Conservation (phyloP, 2,888 invertebrate species). For the Catocala fraxini region DNA sequence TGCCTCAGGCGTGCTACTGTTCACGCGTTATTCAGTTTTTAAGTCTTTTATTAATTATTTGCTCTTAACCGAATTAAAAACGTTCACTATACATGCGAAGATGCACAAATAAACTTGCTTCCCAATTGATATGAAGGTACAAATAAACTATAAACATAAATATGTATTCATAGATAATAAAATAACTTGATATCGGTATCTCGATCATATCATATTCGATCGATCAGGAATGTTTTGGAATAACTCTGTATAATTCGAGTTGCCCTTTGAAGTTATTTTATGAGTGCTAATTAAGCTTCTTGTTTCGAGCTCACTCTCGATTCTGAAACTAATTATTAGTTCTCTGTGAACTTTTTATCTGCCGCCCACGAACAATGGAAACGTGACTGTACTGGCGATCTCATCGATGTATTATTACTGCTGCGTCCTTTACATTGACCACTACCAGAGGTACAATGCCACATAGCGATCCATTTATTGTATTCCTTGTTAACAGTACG, state of each 20-base stretch:
- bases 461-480: slow-evolving; percentile 35
- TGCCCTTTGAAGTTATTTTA: slow-evolving; percentile 61
- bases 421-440: slow-evolving; percentile 53
- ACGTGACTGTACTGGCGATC: slow-evolving; percentile 84
- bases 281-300: slow-evolving; percentile 82
- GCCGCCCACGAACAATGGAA: slow-evolving; percentile 81
- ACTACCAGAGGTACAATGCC: slow-evolving; percentile 36
- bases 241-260: slow-evolving; percentile 21
- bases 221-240: slow-evolving; percentile 14
- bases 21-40: too few relatives aligned
- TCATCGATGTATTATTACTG: slow-evolving; percentile 64
- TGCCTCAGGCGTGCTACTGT: too few relatives aligned
- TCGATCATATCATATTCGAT: background rate
- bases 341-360: slow-evolving; percentile 82
- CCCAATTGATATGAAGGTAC: too few relatives aligned
- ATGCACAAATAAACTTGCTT: too few relatives aligned
- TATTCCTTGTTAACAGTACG: slow-evolving; percentile 7
- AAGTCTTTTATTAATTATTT: too few relatives aligned
- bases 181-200: background rate
- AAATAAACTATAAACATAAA: background rate
- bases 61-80: too few relatives aligned
- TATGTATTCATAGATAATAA: background rate
- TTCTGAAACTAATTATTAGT: slow-evolving; percentile 82
- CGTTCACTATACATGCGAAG: too few relatives aligned
- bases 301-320: slow-evolving; percentile 72